Evolutionary conservation across 1,140 invertebrate genomes (phyloP), one percentile per base, ranked within the genome.

Genomic region (Vanessa tameamea): DNA sequence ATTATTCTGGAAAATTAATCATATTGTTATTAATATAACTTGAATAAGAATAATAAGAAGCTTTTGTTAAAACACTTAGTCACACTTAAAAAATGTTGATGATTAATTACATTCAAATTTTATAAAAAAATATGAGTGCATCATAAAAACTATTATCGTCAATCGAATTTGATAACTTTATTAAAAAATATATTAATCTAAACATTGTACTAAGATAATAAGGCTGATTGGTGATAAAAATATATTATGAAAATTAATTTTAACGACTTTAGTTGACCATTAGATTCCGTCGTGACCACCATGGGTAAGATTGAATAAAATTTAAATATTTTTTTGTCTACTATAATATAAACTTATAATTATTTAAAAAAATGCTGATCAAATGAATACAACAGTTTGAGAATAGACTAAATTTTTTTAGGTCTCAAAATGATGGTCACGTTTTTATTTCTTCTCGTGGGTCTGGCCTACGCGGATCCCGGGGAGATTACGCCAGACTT

Each of bases 241-340:
- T 81, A 43, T 72, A 70, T 74, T 76, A 73, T 20, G 15, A 72
- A 72, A 72, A 66, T 48, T 50, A 16, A 65, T 55, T 81, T 76
- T 73, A 11, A 53, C 14, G 8, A 57, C 66, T 78, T 79, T 84
- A 87, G 85, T 89, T 76, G 81, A 63, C 72, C 76, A 69, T 55
- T 77, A 66, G 81, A 73, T 78, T 78, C 68, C 73, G 67, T 15
- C 64, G 70, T 66, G 78, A 74, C 75, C 80, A 79, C 75, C 72
- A 86, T 87, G 82, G 87, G 88, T 90, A 83, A 87, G 88, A 23
- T 3, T 31, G 9, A 7, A 61, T 61, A 61, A 37, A 31, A 61
- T 37, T 13, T 23, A 20, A 55, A 55, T 9, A 43, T 5, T 43
- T 11, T 43, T 43, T 43, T 43, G 9, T 11, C 7, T 43, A 43